Base-by-base conservation (phyloP, 2,797 vertebrate genomes). In the Steatocranus sp. region DNA sequence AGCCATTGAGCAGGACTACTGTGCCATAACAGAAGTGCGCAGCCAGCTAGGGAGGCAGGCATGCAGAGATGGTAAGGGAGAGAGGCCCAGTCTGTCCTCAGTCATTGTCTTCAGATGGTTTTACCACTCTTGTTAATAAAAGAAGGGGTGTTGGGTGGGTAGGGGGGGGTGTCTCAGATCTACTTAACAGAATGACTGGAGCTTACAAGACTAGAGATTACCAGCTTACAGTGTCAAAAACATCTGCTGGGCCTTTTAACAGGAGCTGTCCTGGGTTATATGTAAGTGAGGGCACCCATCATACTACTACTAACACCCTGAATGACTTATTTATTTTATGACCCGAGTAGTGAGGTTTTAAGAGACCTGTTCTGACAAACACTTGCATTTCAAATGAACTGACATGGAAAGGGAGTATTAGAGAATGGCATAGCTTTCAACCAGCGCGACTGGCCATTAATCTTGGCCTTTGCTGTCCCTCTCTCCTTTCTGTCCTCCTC, bases 41-140 rank as follows among this genome's bases (percentile, higher is more conserved):
- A 86, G 88, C 49, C 87, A 81, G 83, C 46, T 54, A 80, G 86
- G 83, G 86, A 91, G 70, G 87, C 87, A 88, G 83, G 86, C 83
- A 96, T 95, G 95, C 80, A 96, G 88, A 83, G 87, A 86, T 68
- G 80, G 87, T 74, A 84, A 51, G 85, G 75, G 80, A 79, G 46
- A 93, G 96, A 92, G 96, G 95, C 95, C 95, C 94, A 91, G 92
- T 95, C 94, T 96, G 96, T 97, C 93, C 96, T 93, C 96, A 90
- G 95, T 97, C 97, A 98, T 97, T 97, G 97, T 98, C 97, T 97
- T 97, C 96, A 96, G 96, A 97, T 97, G 97, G 96, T 97, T 97
- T 97, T 97, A 97, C 97, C 97, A 97, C 97, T 98, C 96, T 96
- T 97, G 97, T 97, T 98, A 97, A 98, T 98, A 97, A 98, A 97